Percentiles rank a stretch among this genome's conserved stretches.
Evolutionary conservation across 2,888 invertebrate species (phyloP).

Genomic region (Cylindroiulus punctatus): DNA sequence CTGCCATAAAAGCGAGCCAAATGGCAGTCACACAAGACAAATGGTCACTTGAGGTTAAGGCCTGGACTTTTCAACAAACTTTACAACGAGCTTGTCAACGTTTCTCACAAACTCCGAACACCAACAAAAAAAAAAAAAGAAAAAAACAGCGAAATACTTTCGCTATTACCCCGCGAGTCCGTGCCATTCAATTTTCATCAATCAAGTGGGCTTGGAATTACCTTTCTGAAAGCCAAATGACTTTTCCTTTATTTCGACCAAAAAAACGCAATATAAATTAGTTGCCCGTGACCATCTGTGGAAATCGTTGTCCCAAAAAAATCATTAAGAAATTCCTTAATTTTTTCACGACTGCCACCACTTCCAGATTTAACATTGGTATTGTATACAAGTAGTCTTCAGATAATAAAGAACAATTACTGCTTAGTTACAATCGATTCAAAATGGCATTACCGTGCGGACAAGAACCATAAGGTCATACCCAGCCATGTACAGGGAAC

Average conservation of each 20-base stretch:
- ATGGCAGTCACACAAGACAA: slow-evolving; percentile 47
- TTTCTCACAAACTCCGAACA: not conserved
- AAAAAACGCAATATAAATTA: slow-evolving; percentile 13
- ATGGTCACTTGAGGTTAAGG: slow-evolving; percentile 47
- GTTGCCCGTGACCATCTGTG: slow-evolving; percentile 1
- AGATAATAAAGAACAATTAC: too few species aligned
- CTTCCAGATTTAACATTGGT: not conserved
- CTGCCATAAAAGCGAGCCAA: slow-evolving; percentile 47
- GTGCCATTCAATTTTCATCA: slow-evolving; percentile 22
- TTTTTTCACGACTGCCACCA: not conserved
- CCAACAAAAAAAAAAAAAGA: not conserved
- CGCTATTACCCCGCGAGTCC: not conserved
- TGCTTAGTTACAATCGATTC: too few species aligned
- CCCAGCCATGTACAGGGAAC: too few species aligned
- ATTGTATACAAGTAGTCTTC: too few species aligned
- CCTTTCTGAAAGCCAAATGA: slow-evolving; percentile 40
- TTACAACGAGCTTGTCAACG: slow-evolving; percentile 47
- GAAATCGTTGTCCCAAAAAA: not conserved
- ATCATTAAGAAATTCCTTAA: slow-evolving; percentile 7
- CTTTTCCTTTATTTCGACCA: slow-evolving; percentile 35
- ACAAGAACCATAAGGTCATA: too few species aligned
- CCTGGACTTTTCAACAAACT: slow-evolving; percentile 45
- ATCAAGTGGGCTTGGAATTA: slow-evolving; percentile 35
- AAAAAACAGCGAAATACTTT: not conserved
- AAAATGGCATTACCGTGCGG: too few species aligned